Evolutionary conservation across 2,113 vertebrate species (phyloP).

Genomic region (Lamprologus callipterus): DNA sequence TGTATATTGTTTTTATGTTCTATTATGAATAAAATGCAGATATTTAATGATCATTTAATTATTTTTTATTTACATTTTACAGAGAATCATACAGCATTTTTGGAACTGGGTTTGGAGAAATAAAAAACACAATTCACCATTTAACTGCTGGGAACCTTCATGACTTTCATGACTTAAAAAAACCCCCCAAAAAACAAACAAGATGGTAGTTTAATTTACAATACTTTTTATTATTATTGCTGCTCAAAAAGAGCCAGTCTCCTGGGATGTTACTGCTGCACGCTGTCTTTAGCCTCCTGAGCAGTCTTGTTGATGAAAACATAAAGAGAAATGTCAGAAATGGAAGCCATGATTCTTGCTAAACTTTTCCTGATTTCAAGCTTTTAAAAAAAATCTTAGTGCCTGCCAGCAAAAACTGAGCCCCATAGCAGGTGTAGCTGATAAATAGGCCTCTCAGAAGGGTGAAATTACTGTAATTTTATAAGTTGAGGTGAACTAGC

Average conservation of each 20-base stretch:
- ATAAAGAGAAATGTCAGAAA: background rate
- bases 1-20: background rate
- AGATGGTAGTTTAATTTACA: constrained; percentile 9
- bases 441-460: background rate
- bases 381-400: background rate
- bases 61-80: background rate
- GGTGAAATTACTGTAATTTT: constrained; percentile 6
- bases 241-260: background rate
- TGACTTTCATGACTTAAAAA: background rate
- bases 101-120: background rate
- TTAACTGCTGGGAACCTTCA: background rate
- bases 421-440: background rate
- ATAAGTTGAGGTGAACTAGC: background rate
- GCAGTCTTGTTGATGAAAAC: background rate
- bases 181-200: background rate
- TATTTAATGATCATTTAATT: background rate
- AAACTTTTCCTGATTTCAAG: background rate
- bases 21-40: background rate
- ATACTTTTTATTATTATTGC: background rate
- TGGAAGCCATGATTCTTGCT: background rate
- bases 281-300: background rate
- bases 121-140: background rate
- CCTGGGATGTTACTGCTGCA: background rate
- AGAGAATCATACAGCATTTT: background rate
- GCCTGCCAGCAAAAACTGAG: background rate